Evolutionary conservation across 2,888 invertebrate species (phyloP), one percentile per base, ranked within the genome.

Genomic region (Noctuana brunneofusca): DNA sequence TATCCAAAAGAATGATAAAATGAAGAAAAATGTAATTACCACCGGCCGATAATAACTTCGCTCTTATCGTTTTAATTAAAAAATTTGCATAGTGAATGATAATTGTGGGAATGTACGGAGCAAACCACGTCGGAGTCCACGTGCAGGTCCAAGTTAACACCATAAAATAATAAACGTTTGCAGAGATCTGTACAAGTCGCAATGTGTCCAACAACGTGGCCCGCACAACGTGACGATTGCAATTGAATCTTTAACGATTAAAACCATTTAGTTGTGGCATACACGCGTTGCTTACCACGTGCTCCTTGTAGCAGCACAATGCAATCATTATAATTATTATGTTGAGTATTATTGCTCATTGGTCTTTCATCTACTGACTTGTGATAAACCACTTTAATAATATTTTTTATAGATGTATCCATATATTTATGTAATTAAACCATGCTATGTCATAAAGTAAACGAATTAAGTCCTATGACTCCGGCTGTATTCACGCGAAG

Each of bases 171-270:
- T 46, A 32, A n/a, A 60, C 55, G 50, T 62, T 64, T 66, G 55
- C 55, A 52, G 46, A 55, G 59, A 46, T 18, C 16, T 43, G 1
- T 43, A 64, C 60, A 38, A 65, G 53, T 76, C 79, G 75, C 75
- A 75, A 75, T 71, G 72, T 76, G 68, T 68, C 60, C 68, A 49
- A 67, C 72, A 82, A 81, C 82, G 81, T 83, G 84, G 68, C 62
- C 38, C n/a, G n/a, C 18, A 68, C 74, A 83, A 85, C 84, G 87
- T 87, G 85, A 69, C 70, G 68, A 75, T 76, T 77, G 69, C 73
- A 82, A 84, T 86, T 83, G 86, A 81, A 79, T 70, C 66, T 70
- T 76, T 78, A 80, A 73, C 78, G 78, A 82, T 78, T 70, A 71
- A 71, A 80, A 73, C 78, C 77, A 82, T 78, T 70, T 71, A 71